A percentile compares a stretch with the other conserved stretches of the same genome.
Evolutionary conservation across 2,797 vertebrate species (phyloP).

Genomic region (Morus bassanus): DNA sequence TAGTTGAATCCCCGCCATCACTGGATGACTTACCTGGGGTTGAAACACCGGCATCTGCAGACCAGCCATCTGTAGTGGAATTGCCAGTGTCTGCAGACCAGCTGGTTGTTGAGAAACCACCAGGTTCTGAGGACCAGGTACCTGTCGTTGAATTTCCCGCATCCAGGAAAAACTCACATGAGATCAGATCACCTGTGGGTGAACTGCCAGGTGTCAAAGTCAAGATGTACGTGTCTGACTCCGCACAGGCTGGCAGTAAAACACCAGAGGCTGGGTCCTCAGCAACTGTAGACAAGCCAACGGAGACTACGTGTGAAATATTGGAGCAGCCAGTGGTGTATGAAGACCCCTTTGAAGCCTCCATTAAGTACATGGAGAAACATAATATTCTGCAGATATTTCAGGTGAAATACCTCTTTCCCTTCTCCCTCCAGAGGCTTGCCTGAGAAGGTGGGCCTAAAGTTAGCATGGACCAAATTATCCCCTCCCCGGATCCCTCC

Average conservation of each 20-base stretch:
- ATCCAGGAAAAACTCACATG: background rate
- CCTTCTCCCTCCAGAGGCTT: background rate
- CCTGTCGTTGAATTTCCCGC: background rate
- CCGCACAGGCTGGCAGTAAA: background rate
- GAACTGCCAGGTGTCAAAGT: background rate
- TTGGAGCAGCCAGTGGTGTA: background rate
- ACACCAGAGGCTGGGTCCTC: background rate
- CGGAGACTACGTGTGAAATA: background rate
- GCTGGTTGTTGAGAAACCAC: background rate
- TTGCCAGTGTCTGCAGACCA: background rate
- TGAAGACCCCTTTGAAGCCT: conserved; percentile 77
- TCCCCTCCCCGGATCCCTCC: background rate
- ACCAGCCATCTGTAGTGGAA: background rate
- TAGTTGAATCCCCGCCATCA: background rate
- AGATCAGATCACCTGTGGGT: background rate
- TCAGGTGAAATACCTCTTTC: conserved; percentile 74
- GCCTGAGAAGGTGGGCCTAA: background rate
- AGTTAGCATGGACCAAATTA: background rate
- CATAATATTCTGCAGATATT: conserved; percentile 82
- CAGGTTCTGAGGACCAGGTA: background rate
- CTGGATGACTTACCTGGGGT: background rate
- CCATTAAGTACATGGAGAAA: conserved; percentile 78
- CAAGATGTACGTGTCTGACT: background rate
- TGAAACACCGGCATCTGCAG: background rate
- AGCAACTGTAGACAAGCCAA: background rate